Evolutionary conservation across 2,888 invertebrate species (phyloP).

Genomic region (Scelioninae gen. 1): DNA sequence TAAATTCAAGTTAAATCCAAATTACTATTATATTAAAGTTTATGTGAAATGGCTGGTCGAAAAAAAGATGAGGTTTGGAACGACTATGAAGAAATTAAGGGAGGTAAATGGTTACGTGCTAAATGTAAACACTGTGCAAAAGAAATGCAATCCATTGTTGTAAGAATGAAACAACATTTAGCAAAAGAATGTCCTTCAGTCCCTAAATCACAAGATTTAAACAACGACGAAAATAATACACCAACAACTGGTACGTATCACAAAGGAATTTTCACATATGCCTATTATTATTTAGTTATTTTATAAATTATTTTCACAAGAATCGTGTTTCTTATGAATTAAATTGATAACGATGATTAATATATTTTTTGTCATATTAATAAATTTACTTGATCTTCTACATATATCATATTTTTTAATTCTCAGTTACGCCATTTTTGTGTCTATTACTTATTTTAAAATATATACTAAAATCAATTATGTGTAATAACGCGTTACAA

Average conservation of each 20-base stretch:
- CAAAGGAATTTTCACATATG: background rate
- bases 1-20: too few relatives aligned
- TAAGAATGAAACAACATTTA: constrained; percentile 25
- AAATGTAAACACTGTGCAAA: constrained; percentile 23
- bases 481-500: too few relatives aligned
- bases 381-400: too few relatives aligned
- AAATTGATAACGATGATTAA: constrained; percentile 3
- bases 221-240: background rate
- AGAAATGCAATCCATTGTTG: constrained; percentile 30
- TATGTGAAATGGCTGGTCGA: constrained; percentile 17
- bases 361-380: background rate
- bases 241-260: constrained; percentile 5
- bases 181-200: background rate
- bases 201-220: background rate
- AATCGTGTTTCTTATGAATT: background rate
- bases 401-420: too few relatives aligned
- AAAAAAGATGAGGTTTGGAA: constrained; percentile 27
- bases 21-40: too few relatives aligned
- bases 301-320: background rate
- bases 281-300: background rate
- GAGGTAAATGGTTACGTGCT: constrained; percentile 17
- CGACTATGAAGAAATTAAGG: constrained; percentile 10
- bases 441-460: too few relatives aligned
- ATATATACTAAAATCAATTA: too few relatives aligned
- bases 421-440: too few relatives aligned